A percentile compares a stretch with the other conserved stretches of the same genome.
phyloP scores from a whole-genome alignment of 2,888 invertebrate genomes.

The Drosophila meridionalis region DNA sequence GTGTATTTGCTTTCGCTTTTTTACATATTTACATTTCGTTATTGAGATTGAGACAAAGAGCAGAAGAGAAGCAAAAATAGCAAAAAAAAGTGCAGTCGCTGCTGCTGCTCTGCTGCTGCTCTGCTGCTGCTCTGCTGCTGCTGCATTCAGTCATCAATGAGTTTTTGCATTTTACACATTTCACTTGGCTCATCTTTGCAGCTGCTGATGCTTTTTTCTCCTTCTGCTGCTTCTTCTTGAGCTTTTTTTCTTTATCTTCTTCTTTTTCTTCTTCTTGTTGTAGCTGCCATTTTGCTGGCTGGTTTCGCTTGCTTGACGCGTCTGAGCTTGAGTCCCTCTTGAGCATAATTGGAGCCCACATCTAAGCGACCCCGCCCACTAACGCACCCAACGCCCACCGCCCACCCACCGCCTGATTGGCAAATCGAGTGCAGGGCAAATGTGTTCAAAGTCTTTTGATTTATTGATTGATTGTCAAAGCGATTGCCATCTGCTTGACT shows the following conservation, averaged over 20 bases:
- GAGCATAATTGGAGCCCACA: slow-evolving; percentile 66
- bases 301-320: slow-evolving; percentile 45
- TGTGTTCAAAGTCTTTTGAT: slow-evolving; percentile 56
- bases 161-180: slow-evolving; percentile 73
- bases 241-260: neutral
- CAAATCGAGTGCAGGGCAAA: slow-evolving; percentile 49
- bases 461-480: slow-evolving; percentile 76
- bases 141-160: slow-evolving; percentile 76
- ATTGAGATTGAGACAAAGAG: slow-evolving; percentile 77
- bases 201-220: slow-evolving; percentile 44
- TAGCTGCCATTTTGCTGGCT: slow-evolving; percentile 55
- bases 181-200: slow-evolving; percentile 59
- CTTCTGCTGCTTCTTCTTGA: neutral
- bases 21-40: slow-evolving; percentile 76
- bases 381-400: neutral
- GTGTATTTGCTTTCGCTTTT: slow-evolving; percentile 70
- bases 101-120: slow-evolving; percentile 13
- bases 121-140: slow-evolving; percentile 24
- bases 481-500: slow-evolving; percentile 46
- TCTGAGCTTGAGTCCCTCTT: slow-evolving; percentile 35
- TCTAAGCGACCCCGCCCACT: slow-evolving; percentile 16
- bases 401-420: slow-evolving; percentile 50
- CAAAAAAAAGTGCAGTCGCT: slow-evolving; percentile 34
- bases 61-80: slow-evolving; percentile 19
- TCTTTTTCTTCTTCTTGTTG: neutral